These are phyloP conservation scores for Chrysocyon brachyurus DNA, from an alignment of 2,797 vertebrate genomes.

Conservation along the genomic window DNA sequence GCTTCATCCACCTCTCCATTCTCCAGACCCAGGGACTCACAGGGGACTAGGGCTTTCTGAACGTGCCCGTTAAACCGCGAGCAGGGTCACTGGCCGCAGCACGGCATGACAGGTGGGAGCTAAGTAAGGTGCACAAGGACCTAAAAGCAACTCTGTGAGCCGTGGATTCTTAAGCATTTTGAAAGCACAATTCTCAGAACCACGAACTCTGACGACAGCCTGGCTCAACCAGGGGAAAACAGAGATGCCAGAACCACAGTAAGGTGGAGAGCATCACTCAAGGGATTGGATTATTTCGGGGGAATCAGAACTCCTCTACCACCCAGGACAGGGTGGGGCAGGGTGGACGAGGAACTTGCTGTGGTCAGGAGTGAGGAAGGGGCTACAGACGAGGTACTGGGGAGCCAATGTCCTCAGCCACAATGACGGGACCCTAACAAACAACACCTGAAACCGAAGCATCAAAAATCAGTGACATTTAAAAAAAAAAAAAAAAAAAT, in stretches of 20 bases:
- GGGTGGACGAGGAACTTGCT: fast-evolving
- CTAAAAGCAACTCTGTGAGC: slow-evolving; percentile 59
- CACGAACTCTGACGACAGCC: neutral
- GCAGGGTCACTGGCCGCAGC: slow-evolving; percentile 66
- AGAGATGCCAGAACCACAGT: fast-evolving
- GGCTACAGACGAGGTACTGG: fast-evolving
- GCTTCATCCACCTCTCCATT: slow-evolving; percentile 55
- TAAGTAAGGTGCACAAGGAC: neutral
- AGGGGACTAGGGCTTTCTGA: slow-evolving; percentile 72
- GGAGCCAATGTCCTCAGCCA: neutral
- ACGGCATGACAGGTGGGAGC: slow-evolving; percentile 65
- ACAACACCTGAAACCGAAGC: neutral
- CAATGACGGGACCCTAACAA: fast-evolving
- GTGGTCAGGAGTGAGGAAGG: neutral
- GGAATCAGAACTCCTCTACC: fast-evolving
- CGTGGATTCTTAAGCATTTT: neutral
- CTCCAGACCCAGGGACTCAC: slow-evolving; percentile 75
- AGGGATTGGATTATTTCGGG: neutral
- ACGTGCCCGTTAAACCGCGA: slow-evolving; percentile 59
- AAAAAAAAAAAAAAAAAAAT: no score
- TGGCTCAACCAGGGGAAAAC: neutral
- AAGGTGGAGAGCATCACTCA: neutral
- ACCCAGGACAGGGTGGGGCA: neutral
- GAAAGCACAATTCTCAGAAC: neutral
- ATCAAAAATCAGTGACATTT: no score